These are phyloP conservation scores for Ameiurus melas DNA, from an alignment of 2,113 vertebrate species.

Conservation along the genomic window DNA sequence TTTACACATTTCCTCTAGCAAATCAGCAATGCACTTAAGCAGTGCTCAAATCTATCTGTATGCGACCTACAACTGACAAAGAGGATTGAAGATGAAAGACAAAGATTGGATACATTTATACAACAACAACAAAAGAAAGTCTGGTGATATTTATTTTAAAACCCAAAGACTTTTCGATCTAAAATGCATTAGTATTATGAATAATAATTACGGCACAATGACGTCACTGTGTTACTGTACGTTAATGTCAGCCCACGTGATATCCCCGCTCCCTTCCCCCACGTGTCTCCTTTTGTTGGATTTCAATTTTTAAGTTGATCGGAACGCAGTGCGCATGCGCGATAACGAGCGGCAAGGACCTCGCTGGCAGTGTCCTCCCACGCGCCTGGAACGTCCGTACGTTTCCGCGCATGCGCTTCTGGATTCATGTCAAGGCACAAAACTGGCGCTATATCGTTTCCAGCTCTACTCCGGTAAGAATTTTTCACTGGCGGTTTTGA, in stretches of 20 bases:
- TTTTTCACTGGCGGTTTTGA: slow-evolving; percentile 58
- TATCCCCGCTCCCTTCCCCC: too few relatives aligned
- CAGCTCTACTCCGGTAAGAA: slow-evolving; percentile 77
- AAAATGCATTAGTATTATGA: background rate
- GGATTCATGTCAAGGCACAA: slow-evolving; percentile 81
- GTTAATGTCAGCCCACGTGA: background rate
- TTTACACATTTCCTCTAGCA: background rate
- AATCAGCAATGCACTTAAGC: background rate
- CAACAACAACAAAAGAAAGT: background rate
- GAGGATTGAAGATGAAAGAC: background rate
- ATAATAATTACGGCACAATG: background rate
- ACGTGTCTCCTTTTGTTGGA: background rate
- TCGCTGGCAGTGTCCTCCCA: slow-evolving; percentile 61
- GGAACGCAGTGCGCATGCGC: slow-evolving; percentile 64
- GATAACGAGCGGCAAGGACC: slow-evolving; percentile 56
- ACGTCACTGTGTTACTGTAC: background rate
- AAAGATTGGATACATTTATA: background rate
- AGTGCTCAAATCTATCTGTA: background rate
- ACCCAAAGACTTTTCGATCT: background rate
- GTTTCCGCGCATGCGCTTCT: slow-evolving; percentile 72
- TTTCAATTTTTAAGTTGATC: slow-evolving; percentile 42
- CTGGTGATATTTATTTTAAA: background rate
- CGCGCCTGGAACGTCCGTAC: slow-evolving; percentile 59
- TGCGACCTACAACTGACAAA: background rate
- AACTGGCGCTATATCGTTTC: slow-evolving; percentile 79